Base-by-base conservation (phyloP, 2,113 vertebrate genomes). In the Prochilodus magdalenae region DNA sequence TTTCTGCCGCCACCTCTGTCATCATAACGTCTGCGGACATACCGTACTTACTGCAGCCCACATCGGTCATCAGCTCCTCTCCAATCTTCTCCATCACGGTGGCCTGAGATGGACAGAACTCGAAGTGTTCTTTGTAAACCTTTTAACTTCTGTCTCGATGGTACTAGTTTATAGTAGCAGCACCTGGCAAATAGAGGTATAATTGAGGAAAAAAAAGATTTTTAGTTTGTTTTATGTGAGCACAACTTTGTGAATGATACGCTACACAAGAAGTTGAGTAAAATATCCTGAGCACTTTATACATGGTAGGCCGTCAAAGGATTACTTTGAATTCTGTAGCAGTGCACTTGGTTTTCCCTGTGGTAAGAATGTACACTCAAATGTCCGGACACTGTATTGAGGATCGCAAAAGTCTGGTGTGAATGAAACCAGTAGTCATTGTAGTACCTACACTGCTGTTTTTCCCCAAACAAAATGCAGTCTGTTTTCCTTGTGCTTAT, bases 211-310 rank as follows among this genome's bases (percentile, higher is more conserved):
- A 36, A 26, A 33, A 47, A 78, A 5, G 5, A 44, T 44, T 80
- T 73, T 71, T 88, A 83, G 75, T 89, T 84, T 84, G 73, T 86
- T 82, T 88, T 75, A 76, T 83, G 87, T 90, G 89, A 89, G 86
- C 90, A 93, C 90, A 92, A 88, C 79, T 84, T 86, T 89, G 83
- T 91, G 87, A 88, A 91, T 87, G 63, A 88, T 79, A 88, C 13
- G 72, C 87, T 86, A 85, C 83, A 88, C 90, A 88, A 81, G 78
- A 60, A 80, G 85, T 91, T 86, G 82, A 81, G 75, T 81, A 75
- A 78, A 83, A 78, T 89, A 90, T 93, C 88, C 90, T 86, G 87
- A 91, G 92, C 92, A 93, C 93, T 92, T 93, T 92, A 87, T 88
- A 83, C 88, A 83, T 88, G 81, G 88, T 91, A 89, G 89, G 86